Evolutionary conservation across 2,797 vertebrate genomes (phyloP).

Genomic region (Microchirus variegatus): DNA sequence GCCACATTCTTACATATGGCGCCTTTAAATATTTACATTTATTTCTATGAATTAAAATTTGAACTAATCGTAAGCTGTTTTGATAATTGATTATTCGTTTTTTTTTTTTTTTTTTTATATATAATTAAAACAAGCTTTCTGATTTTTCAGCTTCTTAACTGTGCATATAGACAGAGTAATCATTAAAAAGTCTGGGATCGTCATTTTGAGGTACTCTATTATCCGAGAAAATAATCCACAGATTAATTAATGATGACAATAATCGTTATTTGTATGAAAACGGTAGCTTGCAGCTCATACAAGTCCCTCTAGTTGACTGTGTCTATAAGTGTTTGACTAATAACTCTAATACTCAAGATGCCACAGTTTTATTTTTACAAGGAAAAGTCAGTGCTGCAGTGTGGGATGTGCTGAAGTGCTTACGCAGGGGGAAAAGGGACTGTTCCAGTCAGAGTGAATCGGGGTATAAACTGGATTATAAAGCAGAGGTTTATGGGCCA

Average conservation of each 20-base stretch:
- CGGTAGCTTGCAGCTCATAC: neutral
- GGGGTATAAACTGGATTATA: constrained; percentile 63
- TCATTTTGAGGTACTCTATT: too few relatives aligned
- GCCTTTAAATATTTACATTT: too few relatives aligned
- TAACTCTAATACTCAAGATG: constrained; percentile 13
- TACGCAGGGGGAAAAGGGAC: constrained; percentile 44
- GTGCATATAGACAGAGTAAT: too few relatives aligned
- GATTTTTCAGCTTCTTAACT: too few relatives aligned
- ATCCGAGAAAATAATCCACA: too few relatives aligned
- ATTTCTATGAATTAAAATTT: too few relatives aligned
- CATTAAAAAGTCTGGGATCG: too few relatives aligned
- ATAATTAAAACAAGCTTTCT: too few relatives aligned
- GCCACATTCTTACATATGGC: too few relatives aligned
- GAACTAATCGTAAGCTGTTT: too few relatives aligned
- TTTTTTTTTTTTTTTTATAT: too few relatives aligned
- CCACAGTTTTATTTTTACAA: constrained; percentile 6
- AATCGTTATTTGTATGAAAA: neutral
- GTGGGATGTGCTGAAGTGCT: constrained; percentile 35
- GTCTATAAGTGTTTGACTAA: constrained; percentile 8
- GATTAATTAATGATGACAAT: neutral
- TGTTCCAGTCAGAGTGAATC: constrained; percentile 42
- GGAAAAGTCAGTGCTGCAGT: constrained; percentile 11
- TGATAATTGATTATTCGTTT: too few relatives aligned
- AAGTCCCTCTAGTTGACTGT: neutral
- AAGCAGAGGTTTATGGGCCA: constrained; percentile 66